These are phyloP conservation scores for Xenopus petersii DNA, from an alignment of 2,797 vertebrate genomes.

Conservation along the genomic window DNA sequence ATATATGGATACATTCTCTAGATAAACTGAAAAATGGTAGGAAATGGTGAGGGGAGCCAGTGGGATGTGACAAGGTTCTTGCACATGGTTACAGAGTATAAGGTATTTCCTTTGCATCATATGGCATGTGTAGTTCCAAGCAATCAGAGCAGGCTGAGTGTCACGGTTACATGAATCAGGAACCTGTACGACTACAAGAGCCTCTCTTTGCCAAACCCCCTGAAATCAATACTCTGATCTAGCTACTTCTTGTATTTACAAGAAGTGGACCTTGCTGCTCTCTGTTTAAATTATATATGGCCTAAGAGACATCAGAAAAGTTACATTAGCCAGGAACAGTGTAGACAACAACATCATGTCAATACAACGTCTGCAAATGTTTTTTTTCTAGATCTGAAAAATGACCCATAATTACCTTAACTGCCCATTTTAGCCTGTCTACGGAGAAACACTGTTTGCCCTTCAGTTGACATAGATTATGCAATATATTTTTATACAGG, in stretches of 20 bases:
- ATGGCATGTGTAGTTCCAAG: slow-evolving; percentile 28
- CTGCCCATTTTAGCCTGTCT: not conserved
- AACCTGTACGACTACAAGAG: slow-evolving; percentile 37
- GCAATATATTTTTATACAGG: too few species aligned
- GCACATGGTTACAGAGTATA: not conserved
- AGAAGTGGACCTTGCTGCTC: not conserved
- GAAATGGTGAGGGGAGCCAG: not conserved
- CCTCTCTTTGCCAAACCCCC: slow-evolving; percentile 24
- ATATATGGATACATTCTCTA: too few species aligned
- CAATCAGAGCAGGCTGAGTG: slow-evolving; percentile 57
- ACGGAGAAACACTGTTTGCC: slow-evolving; percentile 57
- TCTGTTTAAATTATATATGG: slow-evolving; percentile 6
- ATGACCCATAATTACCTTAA: not conserved
- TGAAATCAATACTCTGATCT: slow-evolving; percentile 16
- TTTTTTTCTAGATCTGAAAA: not conserved
- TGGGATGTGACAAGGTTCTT: slow-evolving; percentile 13
- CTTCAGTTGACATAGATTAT: slow-evolving; percentile 69
- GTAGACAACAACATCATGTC: not conserved
- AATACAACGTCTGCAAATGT: not conserved
- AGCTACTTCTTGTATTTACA: not conserved
- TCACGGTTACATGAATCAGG: slow-evolving; percentile 69
- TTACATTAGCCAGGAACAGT: slow-evolving; percentile 3
- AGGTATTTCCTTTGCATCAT: slow-evolving; percentile 5
- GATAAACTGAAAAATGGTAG: too few species aligned
- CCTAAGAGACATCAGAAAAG: slow-evolving; percentile 5